Evolutionary conservation across 2,797 vertebrate genomes (phyloP).

Genomic region (Takifugu rubripes): DNA sequence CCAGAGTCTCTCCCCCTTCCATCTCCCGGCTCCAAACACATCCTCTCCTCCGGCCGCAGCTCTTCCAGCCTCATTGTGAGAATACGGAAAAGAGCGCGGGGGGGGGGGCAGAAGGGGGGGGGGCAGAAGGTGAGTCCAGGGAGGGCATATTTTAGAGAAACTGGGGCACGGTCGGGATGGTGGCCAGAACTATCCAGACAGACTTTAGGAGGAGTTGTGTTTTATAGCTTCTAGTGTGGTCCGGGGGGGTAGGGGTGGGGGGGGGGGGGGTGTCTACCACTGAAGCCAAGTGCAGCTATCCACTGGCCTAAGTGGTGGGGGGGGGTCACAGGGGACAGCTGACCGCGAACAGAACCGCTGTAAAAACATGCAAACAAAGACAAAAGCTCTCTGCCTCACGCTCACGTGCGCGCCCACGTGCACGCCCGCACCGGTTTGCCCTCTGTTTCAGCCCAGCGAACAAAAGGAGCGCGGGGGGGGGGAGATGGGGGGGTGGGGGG

Average conservation of each 20-base stretch:
- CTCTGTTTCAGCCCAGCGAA: constrained; percentile 70
- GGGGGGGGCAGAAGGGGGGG: constrained; percentile 1
- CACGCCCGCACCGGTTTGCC: constrained; percentile 20
- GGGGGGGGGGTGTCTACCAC: constrained; percentile 31
- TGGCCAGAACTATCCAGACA: not conserved
- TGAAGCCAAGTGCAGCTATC: constrained; percentile 33
- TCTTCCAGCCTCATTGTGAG: constrained; percentile 52
- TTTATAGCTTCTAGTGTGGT: constrained; percentile 50
- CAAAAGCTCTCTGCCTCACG: not conserved
- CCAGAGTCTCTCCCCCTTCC: constrained; percentile 58
- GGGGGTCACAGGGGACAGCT: constrained; percentile 41
- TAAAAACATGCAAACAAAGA: not conserved
- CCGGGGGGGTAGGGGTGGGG: constrained; percentile 21
- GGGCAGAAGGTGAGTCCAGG: constrained; percentile 20
- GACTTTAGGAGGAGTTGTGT: constrained; percentile 14
- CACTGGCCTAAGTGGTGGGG: constrained; percentile 53
- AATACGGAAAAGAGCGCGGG: constrained; percentile 10
- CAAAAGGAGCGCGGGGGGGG: constrained; percentile 56
- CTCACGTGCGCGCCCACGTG: constrained; percentile 10
- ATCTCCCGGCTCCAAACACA: constrained; percentile 35
- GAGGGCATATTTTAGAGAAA: constrained; percentile 23
- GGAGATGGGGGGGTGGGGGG: constrained; percentile 33
- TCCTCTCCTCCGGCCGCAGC: constrained; percentile 31
- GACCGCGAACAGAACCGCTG: constrained; percentile 25
- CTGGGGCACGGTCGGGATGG: constrained; percentile 16